These are phyloP conservation scores for Chironomus striatipennis DNA, from an alignment of 1,140 invertebrate genomes.

Conservation along the genomic window DNA sequence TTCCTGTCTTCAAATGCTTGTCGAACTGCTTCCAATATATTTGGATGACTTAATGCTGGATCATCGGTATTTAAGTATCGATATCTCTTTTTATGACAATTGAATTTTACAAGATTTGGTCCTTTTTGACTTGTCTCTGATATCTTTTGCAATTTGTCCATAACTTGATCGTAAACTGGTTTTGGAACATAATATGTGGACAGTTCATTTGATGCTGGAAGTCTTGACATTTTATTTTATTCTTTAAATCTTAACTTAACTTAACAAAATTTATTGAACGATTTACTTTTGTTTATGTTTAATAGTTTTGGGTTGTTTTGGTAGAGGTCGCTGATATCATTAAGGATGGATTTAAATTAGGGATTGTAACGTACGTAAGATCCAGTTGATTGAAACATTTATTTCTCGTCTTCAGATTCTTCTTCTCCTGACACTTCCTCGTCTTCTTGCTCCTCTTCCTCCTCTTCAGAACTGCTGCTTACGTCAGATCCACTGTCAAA, in stretches of 20 bases:
- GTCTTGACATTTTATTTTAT: not conserved
- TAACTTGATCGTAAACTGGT: not conserved
- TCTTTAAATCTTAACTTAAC: not conserved
- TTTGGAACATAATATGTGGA: not conserved
- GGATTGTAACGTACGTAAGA: no score
- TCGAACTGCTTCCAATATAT: not conserved
- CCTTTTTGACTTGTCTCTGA: not conserved
- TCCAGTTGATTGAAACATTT: not conserved
- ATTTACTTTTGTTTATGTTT: no score
- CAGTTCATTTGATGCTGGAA: not conserved
- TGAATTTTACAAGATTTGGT: not conserved
- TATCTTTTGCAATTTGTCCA: not conserved
- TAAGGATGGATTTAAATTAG: no score
- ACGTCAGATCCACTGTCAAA: conserved; percentile 12
- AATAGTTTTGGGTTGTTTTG: no score
- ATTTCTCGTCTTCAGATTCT: not conserved
- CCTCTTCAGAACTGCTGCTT: not conserved
- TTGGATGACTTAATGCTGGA: not conserved
- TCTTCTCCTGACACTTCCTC: not conserved
- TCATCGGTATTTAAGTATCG: not conserved
- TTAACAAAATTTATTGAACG: no score
- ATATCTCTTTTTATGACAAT: not conserved
- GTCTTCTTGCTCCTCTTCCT: not conserved
- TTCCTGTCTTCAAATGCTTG: not conserved
- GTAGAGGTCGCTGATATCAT: no score